Evolutionary conservation across 2,888 invertebrate genomes (phyloP), one percentile per base, ranked within the genome.

Genomic region (Drepana falcataria): DNA sequence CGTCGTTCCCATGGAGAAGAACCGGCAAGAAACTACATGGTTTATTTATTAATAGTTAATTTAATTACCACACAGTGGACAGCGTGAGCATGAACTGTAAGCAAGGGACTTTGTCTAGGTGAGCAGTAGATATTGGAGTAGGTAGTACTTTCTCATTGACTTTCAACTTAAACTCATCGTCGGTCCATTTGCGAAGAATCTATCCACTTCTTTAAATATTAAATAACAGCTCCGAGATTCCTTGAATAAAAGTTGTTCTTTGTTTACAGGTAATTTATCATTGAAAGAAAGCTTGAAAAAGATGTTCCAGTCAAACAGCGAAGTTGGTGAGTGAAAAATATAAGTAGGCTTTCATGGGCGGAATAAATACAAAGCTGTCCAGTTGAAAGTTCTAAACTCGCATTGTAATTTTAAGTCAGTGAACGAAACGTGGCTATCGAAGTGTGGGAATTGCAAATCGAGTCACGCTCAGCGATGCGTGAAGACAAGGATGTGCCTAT

Each of bases 401-500:
- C 70, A 65, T 73, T 78, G 81, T 83, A 82, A 85, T 84, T 86
- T 84, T 78, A 79, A 81, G 83, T 79, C 80, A 74, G 72, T 68
- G 79, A 83, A 81, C 78, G 76, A 80, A 80, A 75, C 73, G 75
- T 65, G 79, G 75, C 77, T 81, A 85, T 77, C 79, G 76, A 74
- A 77, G 81, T 79, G 85, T 83, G 75, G 78, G 76, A 85, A 85
- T 86, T 81, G 81, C 75, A 81, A 84, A 87, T 87, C 87, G 82
- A 74, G 76, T 84, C 74, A 75, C 76, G 81, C 81, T 83, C 74
- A 73, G 69, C 75, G 63, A 71, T 84, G 85, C 67, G 77, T 78
- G 84, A 83, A 87, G 82, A 83, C 86, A 84, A 85, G 79, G 81
- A 83, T 82, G 83, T 83, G 57, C 60, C 72, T 73, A 83, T 85